A percentile compares a stretch with the other conserved stretches of the same genome.
phyloP scores from a whole-genome alignment of 2,113 vertebrate species.

The Ardeotis arabs region DNA sequence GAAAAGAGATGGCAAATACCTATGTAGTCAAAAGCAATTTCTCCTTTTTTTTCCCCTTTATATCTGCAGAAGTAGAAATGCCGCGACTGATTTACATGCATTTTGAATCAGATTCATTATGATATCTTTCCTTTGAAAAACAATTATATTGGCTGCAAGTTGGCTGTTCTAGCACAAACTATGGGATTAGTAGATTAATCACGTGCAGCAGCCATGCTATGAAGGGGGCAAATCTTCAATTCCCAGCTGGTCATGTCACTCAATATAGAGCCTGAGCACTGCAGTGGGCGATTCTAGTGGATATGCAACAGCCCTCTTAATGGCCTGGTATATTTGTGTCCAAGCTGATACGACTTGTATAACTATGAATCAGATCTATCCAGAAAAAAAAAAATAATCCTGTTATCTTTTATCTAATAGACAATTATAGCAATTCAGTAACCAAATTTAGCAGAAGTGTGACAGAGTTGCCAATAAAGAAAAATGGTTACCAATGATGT shows the following conservation, averaged over 20 bases:
- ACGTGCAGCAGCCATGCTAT: background rate
- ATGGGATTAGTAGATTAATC: background rate
- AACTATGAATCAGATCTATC: background rate
- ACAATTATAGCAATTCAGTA: background rate
- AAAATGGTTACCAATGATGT: background rate
- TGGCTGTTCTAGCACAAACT: background rate
- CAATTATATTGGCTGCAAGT: background rate
- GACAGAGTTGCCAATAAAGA: background rate
- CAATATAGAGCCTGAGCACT: background rate
- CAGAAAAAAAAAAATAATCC: background rate
- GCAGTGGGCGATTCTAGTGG: background rate
- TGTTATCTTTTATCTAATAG: background rate
- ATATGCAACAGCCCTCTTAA: background rate
- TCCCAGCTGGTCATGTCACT: background rate
- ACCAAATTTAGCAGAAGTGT: background rate
- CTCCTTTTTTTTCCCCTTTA: background rate
- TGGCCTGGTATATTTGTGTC: background rate
- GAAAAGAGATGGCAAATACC: background rate
- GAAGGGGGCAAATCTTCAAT: background rate
- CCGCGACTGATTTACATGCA: background rate
- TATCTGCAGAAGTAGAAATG: background rate
- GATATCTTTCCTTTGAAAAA: background rate
- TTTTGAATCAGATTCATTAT: background rate
- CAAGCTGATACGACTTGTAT: background rate
- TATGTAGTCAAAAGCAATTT: background rate